Evolutionary conservation across 2,888 invertebrate genomes (phyloP).

Genomic region (Actias luna): DNA sequence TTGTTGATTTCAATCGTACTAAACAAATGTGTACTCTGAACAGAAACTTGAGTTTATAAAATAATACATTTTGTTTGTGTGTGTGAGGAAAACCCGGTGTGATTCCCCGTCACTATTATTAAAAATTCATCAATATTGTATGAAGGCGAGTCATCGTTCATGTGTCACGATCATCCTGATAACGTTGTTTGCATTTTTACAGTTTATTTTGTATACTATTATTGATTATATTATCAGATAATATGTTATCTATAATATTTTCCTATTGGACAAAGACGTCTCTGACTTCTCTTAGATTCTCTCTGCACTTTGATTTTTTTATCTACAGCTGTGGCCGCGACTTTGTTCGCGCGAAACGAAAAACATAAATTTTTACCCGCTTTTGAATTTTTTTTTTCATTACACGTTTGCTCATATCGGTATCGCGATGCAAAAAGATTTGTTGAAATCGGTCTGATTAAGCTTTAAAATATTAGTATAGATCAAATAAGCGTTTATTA

Average conservation of each 20-base stretch:
- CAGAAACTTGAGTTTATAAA: constrained; percentile 16
- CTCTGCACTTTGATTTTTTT: neutral
- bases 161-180: neutral
- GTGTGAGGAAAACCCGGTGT: constrained; percentile 5
- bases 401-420: no score
- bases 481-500: no score
- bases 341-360: no score
- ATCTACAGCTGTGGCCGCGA: no score
- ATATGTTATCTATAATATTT: neutral
- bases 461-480: no score
- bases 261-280: neutral
- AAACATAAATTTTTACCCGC: no score
- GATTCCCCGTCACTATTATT: neutral
- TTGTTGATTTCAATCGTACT: neutral
- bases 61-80: constrained; percentile 15
- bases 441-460: no score
- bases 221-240: neutral
- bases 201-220: neutral
- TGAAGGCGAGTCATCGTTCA: neutral
- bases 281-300: neutral
- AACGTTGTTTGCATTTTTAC: neutral
- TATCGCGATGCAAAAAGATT: no score
- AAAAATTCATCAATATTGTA: neutral
- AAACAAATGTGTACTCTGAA: constrained; percentile 13
- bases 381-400: no score